These are phyloP conservation scores for Gambusia affinis DNA, from an alignment of 2,113 vertebrate genomes.

Conservation along the genomic window DNA sequence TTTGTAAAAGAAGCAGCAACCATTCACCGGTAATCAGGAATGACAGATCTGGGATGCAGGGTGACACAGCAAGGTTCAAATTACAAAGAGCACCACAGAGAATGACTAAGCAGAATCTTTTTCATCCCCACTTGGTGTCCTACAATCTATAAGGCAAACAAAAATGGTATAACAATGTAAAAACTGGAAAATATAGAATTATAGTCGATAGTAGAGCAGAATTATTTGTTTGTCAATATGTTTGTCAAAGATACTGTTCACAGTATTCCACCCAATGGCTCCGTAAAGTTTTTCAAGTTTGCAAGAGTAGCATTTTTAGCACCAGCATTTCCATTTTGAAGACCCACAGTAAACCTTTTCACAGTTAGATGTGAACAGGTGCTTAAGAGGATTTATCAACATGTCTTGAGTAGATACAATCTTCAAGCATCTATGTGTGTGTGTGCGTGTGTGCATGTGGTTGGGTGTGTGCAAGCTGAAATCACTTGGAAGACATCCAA, in stretches of 20 bases:
- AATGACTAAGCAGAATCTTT: slow-evolving; percentile 59
- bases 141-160: slow-evolving; percentile 15
- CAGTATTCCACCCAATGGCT: background rate
- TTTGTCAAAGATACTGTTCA: background rate
- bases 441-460: slow-evolving; percentile 12
- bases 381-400: slow-evolving; percentile 76
- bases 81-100: slow-evolving; percentile 40
- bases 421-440: slow-evolving; percentile 27
- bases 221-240: background rate
- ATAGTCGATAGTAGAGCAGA: background rate
- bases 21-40: slow-evolving; percentile 38
- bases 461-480: slow-evolving; percentile 27
- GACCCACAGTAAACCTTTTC: slow-evolving; percentile 47
- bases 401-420: slow-evolving; percentile 57
- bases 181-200: background rate
- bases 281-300: background rate
- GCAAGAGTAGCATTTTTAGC: slow-evolving; percentile 17
- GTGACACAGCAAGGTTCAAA: slow-evolving; percentile 66
- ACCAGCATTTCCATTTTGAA: slow-evolving; percentile 21
- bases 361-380: slow-evolving; percentile 60
- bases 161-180: background rate
- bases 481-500: slow-evolving; percentile 45
- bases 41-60: slow-evolving; percentile 66
- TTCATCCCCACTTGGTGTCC: slow-evolving; percentile 31
- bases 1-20: background rate